Percentiles rank a stretch among this genome's conserved stretches.
Evolutionary conservation across 30 jellyfish, hydroid and myxozoan species (phyloP).

Genomic region (Hydractinia echinata): DNA sequence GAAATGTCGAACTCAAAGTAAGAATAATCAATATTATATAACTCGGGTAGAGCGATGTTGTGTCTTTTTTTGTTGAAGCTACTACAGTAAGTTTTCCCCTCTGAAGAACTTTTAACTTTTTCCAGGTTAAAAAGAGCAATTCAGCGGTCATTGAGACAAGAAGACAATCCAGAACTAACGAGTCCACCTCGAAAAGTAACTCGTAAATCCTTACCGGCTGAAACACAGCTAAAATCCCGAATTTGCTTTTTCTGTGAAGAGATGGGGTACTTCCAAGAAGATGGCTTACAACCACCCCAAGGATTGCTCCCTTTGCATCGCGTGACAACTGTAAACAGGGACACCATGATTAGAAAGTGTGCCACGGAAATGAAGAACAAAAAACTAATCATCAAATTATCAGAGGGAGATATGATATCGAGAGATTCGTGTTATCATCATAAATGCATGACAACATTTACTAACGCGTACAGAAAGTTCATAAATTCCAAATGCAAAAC

Average conservation of each 20-base stretch:
- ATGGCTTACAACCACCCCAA: background rate
- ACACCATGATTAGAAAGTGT: background rate
- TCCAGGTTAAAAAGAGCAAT: background rate
- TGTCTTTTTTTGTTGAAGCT: background rate
- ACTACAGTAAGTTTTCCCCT: background rate
- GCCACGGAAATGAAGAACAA: background rate
- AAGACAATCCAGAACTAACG: background rate
- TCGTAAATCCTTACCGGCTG: background rate
- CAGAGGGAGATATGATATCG: background rate
- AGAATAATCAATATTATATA: background rate
- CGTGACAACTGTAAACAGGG: background rate
- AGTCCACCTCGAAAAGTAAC: background rate
- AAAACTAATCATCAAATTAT: background rate
- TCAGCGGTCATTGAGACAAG: background rate
- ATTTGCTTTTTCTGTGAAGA: background rate
- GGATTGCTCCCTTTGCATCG: background rate
- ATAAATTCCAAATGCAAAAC: background rate
- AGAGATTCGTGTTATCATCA: constrained; percentile 1
- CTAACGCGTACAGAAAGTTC: background rate
- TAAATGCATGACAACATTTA: constrained; percentile 3
- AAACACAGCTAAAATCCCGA: background rate
- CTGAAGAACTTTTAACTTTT: background rate
- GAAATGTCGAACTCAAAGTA: too few species aligned
- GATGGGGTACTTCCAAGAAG: background rate
- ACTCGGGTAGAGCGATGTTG: background rate